Conservation (phyloP, 1,140 invertebrate species). For the Aphaenogaster ashmeadi region DNA sequence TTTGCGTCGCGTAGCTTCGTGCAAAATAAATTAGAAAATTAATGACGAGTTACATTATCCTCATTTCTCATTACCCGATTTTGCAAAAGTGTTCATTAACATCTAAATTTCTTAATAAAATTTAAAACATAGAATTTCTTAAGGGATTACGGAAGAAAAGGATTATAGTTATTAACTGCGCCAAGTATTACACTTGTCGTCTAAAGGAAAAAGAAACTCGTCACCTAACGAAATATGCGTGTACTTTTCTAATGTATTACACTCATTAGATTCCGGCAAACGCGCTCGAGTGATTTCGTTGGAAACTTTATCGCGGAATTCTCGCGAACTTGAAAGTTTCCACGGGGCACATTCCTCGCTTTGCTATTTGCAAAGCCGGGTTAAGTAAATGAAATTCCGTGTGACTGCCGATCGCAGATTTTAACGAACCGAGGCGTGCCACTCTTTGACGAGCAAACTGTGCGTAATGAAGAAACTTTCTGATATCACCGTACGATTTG, state of each 20-base stretch:
- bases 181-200: not conserved
- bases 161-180: not conserved
- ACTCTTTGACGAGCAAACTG: constrained; percentile 61
- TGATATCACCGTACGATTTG: constrained; percentile 49
- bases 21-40: constrained; percentile 11
- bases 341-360: constrained; percentile 36
- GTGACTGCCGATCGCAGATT: constrained; percentile 58
- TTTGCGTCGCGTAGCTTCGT: not conserved
- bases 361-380: constrained; percentile 55
- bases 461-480: constrained; percentile 67
- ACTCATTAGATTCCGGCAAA: constrained; percentile 40
- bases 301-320: constrained; percentile 42
- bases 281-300: constrained; percentile 35
- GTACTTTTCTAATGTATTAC: constrained; percentile 30
- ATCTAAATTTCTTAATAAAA: not conserved
- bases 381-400: constrained; percentile 66
- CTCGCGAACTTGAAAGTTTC: constrained; percentile 39
- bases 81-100: not conserved
- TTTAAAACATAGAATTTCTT: not conserved
- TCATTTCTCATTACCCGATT: not conserved
- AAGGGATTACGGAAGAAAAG: not conserved
- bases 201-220: not conserved
- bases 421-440: constrained; percentile 59
- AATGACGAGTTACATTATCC: not conserved
- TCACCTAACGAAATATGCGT: not conserved